Base-by-base conservation (phyloP, 2,888 invertebrate genomes). In the Yponomeuta plumbellus region DNA sequence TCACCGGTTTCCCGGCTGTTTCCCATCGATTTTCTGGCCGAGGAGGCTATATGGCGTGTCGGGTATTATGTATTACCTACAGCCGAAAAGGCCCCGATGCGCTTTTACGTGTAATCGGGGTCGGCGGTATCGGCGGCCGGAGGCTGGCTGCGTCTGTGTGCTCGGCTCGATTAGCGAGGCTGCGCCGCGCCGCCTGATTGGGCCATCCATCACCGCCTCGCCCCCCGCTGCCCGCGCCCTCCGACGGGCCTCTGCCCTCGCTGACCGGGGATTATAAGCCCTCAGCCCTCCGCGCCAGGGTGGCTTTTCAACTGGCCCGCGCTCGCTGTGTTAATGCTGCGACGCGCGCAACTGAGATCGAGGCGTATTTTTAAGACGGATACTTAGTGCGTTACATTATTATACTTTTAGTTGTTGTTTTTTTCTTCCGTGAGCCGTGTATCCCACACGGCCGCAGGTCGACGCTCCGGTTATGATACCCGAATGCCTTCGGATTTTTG, bases 331-430 rank as follows among this genome's bases (percentile, higher is more conserved):
- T 78, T 85, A 83, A 83, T 80, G 79, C 84, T 78, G 81, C 85
- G 85, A 80, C 86, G 86, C 86, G 85, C 86, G 83, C 86, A 84
- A 79, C 82, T 75, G 76, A 81, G 83, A 83, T 83, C 86, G 84
- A 86, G 85, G 83, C 86, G 87, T 88, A 88, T 86, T 86, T 86
- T 87, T 85, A 88, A 90, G 88, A 87, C 86, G 85, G 86, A 88
- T 88, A 88, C 88, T 90, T 87, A 88, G 88, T 87, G 85, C 85
- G 86, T 88, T 88, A 87, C 87, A 88, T 88, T 88, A 88, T 88
- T 87, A 85, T 84, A 85, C 78, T 85, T 86, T 84, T 52, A 52
- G 44, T 52, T 10, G 44, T 52, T 83, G 84, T 85, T 86, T 85
- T 85, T 86, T 84, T 67, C 85, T 83, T 72, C 71, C 75, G 78